These are phyloP conservation scores for Tachina fera DNA, from an alignment of 2,888 invertebrate species.

Conservation along the genomic window DNA sequence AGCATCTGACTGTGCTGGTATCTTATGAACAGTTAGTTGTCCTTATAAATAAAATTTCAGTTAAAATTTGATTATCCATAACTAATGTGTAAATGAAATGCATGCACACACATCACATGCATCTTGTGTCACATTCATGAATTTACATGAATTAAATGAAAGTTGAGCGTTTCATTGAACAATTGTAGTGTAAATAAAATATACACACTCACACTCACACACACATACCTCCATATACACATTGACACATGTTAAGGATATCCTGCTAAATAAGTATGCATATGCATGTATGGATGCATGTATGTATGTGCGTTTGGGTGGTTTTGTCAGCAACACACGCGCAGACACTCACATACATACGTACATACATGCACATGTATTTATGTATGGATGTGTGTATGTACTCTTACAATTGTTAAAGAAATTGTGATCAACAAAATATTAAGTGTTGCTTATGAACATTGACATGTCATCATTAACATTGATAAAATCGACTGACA, in stretches of 20 bases:
- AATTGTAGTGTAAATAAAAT: slow-evolving; percentile 29
- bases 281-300: too few relatives aligned
- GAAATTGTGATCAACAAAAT: slow-evolving; percentile 6
- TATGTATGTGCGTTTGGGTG: too few relatives aligned
- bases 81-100: slow-evolving; percentile 7
- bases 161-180: slow-evolving; percentile 31
- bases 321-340: background rate
- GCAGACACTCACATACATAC: background rate
- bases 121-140: slow-evolving; percentile 5
- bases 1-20: slow-evolving; percentile 5
- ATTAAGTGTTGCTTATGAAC: slow-evolving; percentile 50
- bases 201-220: background rate
- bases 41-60: slow-evolving; percentile 54
- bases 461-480: slow-evolving; percentile 57
- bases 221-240: too few relatives aligned
- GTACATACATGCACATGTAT: background rate
- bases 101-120: slow-evolving; percentile 22
- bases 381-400: background rate
- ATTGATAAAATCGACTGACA: slow-evolving; percentile 46
- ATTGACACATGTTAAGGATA: too few relatives aligned
- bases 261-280: too few relatives aligned
- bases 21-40: slow-evolving; percentile 3
- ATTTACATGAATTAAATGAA: slow-evolving; percentile 14
- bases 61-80: slow-evolving; percentile 55
- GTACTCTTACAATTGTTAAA: background rate